phyloP scores from a whole-genome alignment of 2,113 vertebrate species.

The Lagenorhynchus albirostris region DNA sequence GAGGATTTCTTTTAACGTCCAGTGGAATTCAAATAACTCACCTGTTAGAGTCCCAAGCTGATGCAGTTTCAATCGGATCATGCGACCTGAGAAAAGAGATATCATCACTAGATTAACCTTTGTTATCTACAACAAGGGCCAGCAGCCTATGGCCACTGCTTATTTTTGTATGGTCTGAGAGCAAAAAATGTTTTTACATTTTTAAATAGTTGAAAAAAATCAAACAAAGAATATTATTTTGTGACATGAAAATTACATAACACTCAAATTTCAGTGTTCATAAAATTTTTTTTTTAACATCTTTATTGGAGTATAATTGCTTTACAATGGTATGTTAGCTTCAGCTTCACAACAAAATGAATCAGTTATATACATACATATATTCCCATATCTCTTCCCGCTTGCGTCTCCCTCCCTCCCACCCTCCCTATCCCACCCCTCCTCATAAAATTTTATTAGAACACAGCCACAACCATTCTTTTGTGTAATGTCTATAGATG shows the following conservation, averaged over 20 bases:
- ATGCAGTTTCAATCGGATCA: neutral
- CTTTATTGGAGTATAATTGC: too few relatives aligned
- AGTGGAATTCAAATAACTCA: neutral
- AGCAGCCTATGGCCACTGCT: neutral
- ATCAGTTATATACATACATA: too few relatives aligned
- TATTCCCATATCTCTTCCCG: too few relatives aligned
- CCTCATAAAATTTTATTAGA: neutral
- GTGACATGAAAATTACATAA: neutral
- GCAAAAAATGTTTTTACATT: neutral
- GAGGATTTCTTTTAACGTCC: constrained; percentile 32
- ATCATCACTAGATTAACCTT: neutral
- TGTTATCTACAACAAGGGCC: neutral
- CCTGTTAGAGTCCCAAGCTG: neutral
- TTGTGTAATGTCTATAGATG: neutral
- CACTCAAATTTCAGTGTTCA: neutral
- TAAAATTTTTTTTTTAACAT: too few relatives aligned
- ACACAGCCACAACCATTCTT: neutral
- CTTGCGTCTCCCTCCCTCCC: too few relatives aligned
- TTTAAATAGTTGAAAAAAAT: constrained; percentile 10
- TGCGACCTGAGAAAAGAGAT: neutral
- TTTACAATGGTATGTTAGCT: too few relatives aligned
- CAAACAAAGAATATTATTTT: neutral
- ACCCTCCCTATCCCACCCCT: too few relatives aligned
- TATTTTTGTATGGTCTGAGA: neutral
- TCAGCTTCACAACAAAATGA: too few relatives aligned